Base-by-base conservation (phyloP, 1,140 invertebrate genomes). In the Meloidogyne hapla region DNA sequence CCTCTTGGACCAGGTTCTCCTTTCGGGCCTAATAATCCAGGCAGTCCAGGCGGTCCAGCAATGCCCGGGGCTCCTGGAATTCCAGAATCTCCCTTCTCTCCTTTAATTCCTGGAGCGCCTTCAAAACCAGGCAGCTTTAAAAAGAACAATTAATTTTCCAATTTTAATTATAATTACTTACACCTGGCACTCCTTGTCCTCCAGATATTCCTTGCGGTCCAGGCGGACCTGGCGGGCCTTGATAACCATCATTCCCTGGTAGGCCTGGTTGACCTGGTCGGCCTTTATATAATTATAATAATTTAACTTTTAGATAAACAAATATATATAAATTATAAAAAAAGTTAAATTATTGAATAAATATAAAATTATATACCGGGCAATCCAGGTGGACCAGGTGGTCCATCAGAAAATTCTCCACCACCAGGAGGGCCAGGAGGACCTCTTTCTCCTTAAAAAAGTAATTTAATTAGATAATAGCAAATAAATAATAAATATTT, bases 351-450 rank as follows among this genome's bases (percentile, higher is more conserved):
- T n/a, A n/a, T n/a, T n/a, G n/a, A n/a, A 68, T 25, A 25, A 21
- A 25, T n/a, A 28, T 64, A 74, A 33, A 42, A 21, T 33, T 78
- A n/a, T n/a, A n/a, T n/a, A 74, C 82, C 82, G 18, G 83, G 84
- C 42, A 85, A 72, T 68, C 84, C 84, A 69, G 83, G 81, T 25
- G 83, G 83, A 74, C 85, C 84, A n/a, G 83, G 83, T 65, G 83
- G 84, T 48, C 85, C 85, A 74, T 86, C 85, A 40, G 80, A 84
- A 70, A 86, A 85, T n/a, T 79, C 77, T 38, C 83, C 84, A 42
- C 85, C 84, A 74, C 85, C 85, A 62, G 85, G 85, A 23, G 85
- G 84, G 42, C 85, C 85, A 48, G 77, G 83, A 61, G 86, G 86
- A 69, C 86, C 86, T 66, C 63, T 28, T 42, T 78, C 82, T 48